phyloP scores from a whole-genome alignment of 2,888 invertebrate species.

The Amphipyra tragopoginis region DNA sequence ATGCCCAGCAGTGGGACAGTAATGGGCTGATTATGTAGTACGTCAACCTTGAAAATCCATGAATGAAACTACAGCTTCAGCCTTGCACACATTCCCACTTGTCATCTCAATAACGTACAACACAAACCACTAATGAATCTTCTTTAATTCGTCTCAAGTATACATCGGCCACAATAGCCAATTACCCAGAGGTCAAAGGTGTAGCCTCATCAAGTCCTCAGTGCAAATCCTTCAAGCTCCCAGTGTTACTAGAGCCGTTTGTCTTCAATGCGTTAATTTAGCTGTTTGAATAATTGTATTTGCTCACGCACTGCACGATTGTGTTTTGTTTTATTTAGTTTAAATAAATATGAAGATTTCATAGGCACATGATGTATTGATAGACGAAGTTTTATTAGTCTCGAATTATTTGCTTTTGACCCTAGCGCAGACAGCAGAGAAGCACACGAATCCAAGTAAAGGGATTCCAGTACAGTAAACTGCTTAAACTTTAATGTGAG shows the following conservation, averaged over 20 bases:
- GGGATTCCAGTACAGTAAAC: no score
- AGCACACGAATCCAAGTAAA: no score
- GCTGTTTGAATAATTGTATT: conserved; percentile 26
- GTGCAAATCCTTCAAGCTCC: conserved; percentile 6
- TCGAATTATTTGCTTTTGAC: no score
- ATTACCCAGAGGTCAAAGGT: conserved; percentile 38
- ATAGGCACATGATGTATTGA: no score
- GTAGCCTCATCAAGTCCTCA: conserved; percentile 20
- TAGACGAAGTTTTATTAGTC: no score
- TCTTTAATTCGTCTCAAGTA: conserved; percentile 8
- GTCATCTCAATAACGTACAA: conserved; percentile 34
- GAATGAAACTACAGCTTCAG: not conserved
- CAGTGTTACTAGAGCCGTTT: conserved; percentile 28
- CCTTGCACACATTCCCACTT: conserved; percentile 15
- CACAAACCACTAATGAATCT: conserved; percentile 39
- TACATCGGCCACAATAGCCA: conserved; percentile 38
- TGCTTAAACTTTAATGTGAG: no score
- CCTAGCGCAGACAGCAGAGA: no score
- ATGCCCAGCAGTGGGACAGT: no score
- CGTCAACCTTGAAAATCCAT: no score
- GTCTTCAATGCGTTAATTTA: conserved; percentile 17
- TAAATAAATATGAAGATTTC: not conserved
- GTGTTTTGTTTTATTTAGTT: conserved; percentile 18
- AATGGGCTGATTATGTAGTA: no score
- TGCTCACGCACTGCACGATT: conserved; percentile 14